Percentiles rank a stretch among this genome's conserved stretches.
Conservation (phyloP, 2,113 vertebrate species). For the Clupea harengus region DNA sequence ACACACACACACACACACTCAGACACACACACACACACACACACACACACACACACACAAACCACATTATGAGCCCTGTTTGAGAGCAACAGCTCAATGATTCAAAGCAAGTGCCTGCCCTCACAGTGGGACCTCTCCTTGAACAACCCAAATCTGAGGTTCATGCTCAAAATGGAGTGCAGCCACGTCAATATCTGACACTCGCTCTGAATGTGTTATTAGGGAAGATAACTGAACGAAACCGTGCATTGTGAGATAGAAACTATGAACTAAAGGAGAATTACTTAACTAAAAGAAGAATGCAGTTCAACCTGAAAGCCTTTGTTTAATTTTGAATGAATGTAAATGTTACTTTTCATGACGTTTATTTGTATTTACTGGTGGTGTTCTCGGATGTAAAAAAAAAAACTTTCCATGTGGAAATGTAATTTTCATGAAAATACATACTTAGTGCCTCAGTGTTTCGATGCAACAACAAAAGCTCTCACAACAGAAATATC, state of each 20-base stretch:
- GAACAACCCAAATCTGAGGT: background rate
- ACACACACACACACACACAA: background rate
- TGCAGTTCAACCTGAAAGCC: background rate
- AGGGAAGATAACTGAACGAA: background rate
- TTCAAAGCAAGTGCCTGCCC: background rate
- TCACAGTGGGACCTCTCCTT: slow-evolving; percentile 4
- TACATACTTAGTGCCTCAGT: background rate
- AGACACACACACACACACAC: background rate
- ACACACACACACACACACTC: no score
- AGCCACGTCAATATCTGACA: background rate
- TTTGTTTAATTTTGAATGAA: slow-evolving; percentile 1
- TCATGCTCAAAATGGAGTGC: background rate
- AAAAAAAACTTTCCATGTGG: background rate
- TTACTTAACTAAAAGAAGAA: background rate
- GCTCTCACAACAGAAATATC: slow-evolving; percentile 44
- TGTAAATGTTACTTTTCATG: background rate
- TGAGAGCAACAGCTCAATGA: slow-evolving; percentile 12
- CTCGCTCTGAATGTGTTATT: background rate
- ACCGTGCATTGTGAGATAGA: background rate
- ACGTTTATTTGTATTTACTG: background rate
- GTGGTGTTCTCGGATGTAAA: background rate
- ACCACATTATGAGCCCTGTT: background rate
- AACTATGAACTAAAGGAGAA: background rate
- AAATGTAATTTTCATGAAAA: slow-evolving; percentile 3
- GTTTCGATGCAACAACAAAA: background rate